A percentile compares a stretch with the other conserved stretches of the same genome.
These are phyloP conservation scores for Acleris sparsana DNA, from an alignment of 2,888 invertebrate genomes.

Conservation along the genomic window DNA sequence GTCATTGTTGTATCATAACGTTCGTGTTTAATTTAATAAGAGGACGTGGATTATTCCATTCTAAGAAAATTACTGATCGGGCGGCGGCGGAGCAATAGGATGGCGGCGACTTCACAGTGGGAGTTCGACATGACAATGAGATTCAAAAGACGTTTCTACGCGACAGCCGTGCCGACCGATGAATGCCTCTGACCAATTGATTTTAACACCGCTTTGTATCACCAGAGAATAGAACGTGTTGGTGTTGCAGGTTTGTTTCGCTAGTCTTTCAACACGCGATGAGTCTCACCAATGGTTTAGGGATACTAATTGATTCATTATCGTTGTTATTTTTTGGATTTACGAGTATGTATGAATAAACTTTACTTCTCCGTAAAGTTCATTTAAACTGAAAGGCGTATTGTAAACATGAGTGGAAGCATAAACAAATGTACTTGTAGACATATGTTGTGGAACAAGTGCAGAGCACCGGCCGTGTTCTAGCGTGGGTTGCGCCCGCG, in stretches of 20 bases:
- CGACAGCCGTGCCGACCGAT: slow-evolving; percentile 50
- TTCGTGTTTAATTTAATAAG: slow-evolving; percentile 41
- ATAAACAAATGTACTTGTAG: slow-evolving; percentile 75
- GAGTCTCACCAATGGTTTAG: slow-evolving; percentile 40
- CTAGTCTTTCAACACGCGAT: slow-evolving; percentile 48
- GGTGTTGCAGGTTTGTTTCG: slow-evolving; percentile 28
- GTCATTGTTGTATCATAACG: slow-evolving; percentile 38
- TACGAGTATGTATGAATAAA: slow-evolving; percentile 50
- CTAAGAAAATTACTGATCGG: slow-evolving; percentile 51
- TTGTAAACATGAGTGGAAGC: slow-evolving; percentile 66
- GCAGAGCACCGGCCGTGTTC: slow-evolving; percentile 61
- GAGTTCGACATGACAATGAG: slow-evolving; percentile 65
- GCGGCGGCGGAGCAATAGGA: slow-evolving; percentile 54
- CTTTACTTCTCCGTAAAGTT: slow-evolving; percentile 54
- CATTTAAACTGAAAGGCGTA: slow-evolving; percentile 63
- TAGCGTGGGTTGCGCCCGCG: slow-evolving; percentile 46
- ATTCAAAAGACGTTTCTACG: slow-evolving; percentile 63
- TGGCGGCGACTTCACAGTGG: slow-evolving; percentile 68
- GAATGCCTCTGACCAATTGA: slow-evolving; percentile 79
- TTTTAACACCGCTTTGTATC: slow-evolving; percentile 70
- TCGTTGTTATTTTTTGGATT: slow-evolving; percentile 43
- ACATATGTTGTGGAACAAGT: slow-evolving; percentile 74
- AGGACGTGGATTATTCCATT: slow-evolving; percentile 45
- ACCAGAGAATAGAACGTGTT: slow-evolving; percentile 35
- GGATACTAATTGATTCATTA: slow-evolving; percentile 43